These are phyloP conservation scores for Microctenopoma lineatum DNA, from an alignment of 2,797 vertebrate genomes.

Conservation along the genomic window DNA sequence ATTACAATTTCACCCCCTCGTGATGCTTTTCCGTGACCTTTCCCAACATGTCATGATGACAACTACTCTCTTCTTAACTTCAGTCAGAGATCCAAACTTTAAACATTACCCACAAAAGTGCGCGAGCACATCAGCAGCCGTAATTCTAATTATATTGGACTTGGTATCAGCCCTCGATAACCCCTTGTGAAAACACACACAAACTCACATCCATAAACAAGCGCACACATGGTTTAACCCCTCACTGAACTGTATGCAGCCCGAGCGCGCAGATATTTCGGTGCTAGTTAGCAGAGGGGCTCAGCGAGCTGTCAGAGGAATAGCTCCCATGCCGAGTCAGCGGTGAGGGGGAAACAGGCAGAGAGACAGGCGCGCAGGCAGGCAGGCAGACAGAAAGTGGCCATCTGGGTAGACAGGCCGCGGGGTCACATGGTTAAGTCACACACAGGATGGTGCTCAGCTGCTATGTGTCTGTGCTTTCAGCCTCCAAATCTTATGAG, in stretches of 20 bases:
- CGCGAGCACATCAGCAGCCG: not conserved
- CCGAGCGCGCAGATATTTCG: conserved; percentile 17
- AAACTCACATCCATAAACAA: conserved; percentile 30
- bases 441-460: conserved; percentile 72
- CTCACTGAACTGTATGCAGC: conserved; percentile 19
- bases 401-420: conserved; percentile 76
- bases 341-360: conserved; percentile 27
- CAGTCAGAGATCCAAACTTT: not conserved
- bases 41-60: not conserved
- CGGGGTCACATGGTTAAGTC: conserved; percentile 71
- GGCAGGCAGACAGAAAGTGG: conserved; percentile 51
- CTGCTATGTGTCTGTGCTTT: conserved; percentile 63
- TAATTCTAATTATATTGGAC: conserved; percentile 1
- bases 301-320: conserved; percentile 47
- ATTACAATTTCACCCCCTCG: not conserved
- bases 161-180: conserved; percentile 22
- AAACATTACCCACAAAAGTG: conserved; percentile 7
- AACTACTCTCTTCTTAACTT: not conserved
- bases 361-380: conserved; percentile 37
- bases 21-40: not conserved
- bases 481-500: conserved; percentile 64
- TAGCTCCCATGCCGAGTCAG: conserved; percentile 29
- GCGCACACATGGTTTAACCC: conserved; percentile 37
- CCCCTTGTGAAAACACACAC: conserved; percentile 13
- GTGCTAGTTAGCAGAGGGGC: conserved; percentile 44